Evolutionary conservation across 2,797 vertebrate species (phyloP), one percentile per base, ranked within the genome.

Genomic region (Sciaenops ocellatus): DNA sequence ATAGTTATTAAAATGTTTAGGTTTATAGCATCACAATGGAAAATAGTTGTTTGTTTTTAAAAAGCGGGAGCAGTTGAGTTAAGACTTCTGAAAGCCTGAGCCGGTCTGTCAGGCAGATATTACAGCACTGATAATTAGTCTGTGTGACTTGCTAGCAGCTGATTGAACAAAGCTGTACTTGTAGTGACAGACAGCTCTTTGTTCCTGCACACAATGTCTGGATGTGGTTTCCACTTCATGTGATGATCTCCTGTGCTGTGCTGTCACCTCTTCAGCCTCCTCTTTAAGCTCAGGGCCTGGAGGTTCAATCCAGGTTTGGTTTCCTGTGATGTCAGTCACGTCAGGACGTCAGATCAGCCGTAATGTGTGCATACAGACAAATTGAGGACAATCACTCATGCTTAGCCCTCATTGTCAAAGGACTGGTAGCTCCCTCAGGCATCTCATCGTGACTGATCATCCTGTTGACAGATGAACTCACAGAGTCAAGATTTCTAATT

Each of bases 91-190:
- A 67, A 68, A 76, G 54, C 18, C 57, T 79, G 61, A 22, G 69
- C 28, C 73, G 28, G 54, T 66, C 38, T 79, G 67, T 76, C 48
- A 28, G 28, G 20, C 67, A 44, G 12, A 74, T 73, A 61, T 84
- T 80, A 81, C 42, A 67, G 70, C 72, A 22, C 22, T 82, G 80
- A 80, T 87, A 68, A 86, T 85, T 61, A 84, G 82, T 86, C 70
- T 67, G 30, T 69, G 74, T 30, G 69, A 79, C 84, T 88, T 89
- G 72, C 84, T 83, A 87, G 87, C 84, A 77, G 46, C 62, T 74
- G 79, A 87, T 67, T 52, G 62, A 84, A 85, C 78, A 80, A 50
- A 69, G 69, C 46, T 72, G 56, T 70, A 10, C 76, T 85, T 78
- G 54, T 70, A 50, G 68, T 72, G 76, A 81, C 80, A 80, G 75